A percentile compares a stretch with the other conserved stretches of the same genome.
These are phyloP conservation scores for Noctua janthina DNA, from an alignment of 2,888 invertebrate species.

Conservation along the genomic window DNA sequence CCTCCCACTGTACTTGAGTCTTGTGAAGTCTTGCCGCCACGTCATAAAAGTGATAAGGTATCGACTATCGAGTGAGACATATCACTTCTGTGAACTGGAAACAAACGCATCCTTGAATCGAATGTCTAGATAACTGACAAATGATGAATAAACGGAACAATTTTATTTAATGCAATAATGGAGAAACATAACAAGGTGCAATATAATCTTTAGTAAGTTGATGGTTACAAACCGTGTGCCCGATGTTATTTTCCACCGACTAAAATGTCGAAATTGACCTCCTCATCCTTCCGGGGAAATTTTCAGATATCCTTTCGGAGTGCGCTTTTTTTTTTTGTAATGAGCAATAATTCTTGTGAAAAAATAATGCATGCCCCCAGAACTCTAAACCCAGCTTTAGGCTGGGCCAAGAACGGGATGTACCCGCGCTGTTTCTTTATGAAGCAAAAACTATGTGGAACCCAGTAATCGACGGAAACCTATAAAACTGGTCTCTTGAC, in stretches of 20 bases:
- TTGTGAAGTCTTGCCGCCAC: slow-evolving; percentile 37
- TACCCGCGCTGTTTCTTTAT: neutral
- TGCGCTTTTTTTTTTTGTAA: neutral
- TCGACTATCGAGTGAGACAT: slow-evolving; percentile 63
- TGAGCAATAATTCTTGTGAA: neutral
- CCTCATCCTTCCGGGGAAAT: neutral
- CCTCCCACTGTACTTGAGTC: slow-evolving; percentile 32
- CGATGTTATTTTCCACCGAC: neutral
- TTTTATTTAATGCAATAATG: slow-evolving; percentile 5
- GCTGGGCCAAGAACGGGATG: neutral
- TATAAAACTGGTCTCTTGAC: neutral
- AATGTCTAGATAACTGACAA: slow-evolving; percentile 48
- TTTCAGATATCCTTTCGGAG: neutral
- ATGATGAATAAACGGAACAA: slow-evolving; percentile 37
- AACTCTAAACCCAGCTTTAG: too few species aligned
- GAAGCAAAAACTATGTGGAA: neutral
- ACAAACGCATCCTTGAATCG: slow-evolving; percentile 68
- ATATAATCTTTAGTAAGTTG: too few species aligned
- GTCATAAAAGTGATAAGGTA: slow-evolving; percentile 61
- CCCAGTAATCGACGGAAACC: neutral
- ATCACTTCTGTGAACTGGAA: slow-evolving; percentile 66
- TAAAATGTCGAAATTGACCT: neutral
- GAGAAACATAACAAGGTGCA: neutral
- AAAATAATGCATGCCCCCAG: neutral
- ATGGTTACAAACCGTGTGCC: neutral